Evolutionary conservation across 2,888 invertebrate genomes (phyloP).

Genomic region (Nowickia ferox): DNA sequence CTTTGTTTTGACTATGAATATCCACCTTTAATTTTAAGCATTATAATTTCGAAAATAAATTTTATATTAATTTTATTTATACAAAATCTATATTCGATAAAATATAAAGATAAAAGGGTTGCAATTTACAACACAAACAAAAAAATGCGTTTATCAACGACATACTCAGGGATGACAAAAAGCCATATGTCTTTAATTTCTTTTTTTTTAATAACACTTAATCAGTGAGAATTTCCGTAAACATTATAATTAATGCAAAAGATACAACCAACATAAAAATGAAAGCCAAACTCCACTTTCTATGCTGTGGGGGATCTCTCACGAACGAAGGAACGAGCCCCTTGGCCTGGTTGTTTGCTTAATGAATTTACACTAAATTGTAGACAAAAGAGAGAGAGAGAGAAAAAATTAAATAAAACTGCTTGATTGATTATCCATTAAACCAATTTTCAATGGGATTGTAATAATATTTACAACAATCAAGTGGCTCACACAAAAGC

Average conservation of each 20-base stretch:
- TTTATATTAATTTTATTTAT: too few relatives aligned
- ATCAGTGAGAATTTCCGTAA: conserved; percentile 57
- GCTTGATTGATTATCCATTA: conserved; percentile 63
- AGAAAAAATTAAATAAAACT: conserved; percentile 19
- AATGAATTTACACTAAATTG: conserved; percentile 40
- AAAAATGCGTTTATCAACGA: background rate
- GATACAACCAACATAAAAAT: conserved; percentile 27
- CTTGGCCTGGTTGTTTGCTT: conserved; percentile 1
- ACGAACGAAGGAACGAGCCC: background rate
- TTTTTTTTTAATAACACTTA: conserved; percentile 49
- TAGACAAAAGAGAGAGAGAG: background rate
- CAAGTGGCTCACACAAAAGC: conserved; percentile 2
- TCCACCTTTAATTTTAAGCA: too few relatives aligned
- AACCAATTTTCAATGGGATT: background rate
- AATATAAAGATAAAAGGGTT: background rate
- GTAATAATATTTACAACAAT: background rate
- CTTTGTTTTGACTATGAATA: too few relatives aligned
- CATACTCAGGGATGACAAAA: conserved; percentile 45
- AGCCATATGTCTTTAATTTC: conserved; percentile 54
- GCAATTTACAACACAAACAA: background rate
- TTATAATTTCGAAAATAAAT: background rate
- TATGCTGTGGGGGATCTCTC: conserved; percentile 60
- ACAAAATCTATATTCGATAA: background rate
- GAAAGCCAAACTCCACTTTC: conserved; percentile 9
- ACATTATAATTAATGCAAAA: conserved; percentile 56